Percentiles rank a stretch among this genome's conserved stretches.
Conservation (phyloP, 2,797 vertebrate species). For the Hippocampus kuda region DNA sequence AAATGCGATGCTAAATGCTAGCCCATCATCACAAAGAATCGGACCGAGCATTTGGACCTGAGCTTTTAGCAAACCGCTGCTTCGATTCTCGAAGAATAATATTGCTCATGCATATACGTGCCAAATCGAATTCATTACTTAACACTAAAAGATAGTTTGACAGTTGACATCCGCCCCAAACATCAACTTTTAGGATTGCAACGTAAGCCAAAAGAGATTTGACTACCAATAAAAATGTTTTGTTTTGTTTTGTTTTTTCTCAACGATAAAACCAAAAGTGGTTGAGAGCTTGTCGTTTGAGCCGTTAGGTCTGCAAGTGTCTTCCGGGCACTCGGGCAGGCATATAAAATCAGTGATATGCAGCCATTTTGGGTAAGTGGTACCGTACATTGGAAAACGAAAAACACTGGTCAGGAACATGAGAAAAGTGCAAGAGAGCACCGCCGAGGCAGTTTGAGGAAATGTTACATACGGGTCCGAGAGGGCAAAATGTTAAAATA, state of each 20-base stretch:
- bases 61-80: constrained; percentile 56
- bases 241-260: no score
- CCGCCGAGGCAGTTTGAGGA: constrained; percentile 45
- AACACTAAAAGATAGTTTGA: not conserved
- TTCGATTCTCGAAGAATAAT: constrained; percentile 10
- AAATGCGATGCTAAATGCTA: constrained; percentile 38
- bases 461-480: constrained; percentile 25
- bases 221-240: no score
- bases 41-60: constrained; percentile 58
- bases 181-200: not conserved
- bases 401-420: constrained; percentile 1
- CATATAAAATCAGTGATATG: constrained; percentile 41
- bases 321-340: constrained; percentile 42
- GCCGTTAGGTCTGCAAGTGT: constrained; percentile 30
- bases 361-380: constrained; percentile 44
- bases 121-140: not conserved
- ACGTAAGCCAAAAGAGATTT: not conserved
- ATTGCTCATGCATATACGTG: not conserved
- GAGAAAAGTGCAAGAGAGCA: constrained; percentile 41
- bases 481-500: constrained; percentile 22
- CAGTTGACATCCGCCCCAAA: not conserved
- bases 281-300: not conserved
- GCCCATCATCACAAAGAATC: constrained; percentile 36
- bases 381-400: constrained; percentile 19
- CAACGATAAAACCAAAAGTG: not conserved